Evolutionary conservation across 2,113 vertebrate species (phyloP), one percentile per base, ranked within the genome.

Genomic region (Sinocyclocheilus maitianheensis): DNA sequence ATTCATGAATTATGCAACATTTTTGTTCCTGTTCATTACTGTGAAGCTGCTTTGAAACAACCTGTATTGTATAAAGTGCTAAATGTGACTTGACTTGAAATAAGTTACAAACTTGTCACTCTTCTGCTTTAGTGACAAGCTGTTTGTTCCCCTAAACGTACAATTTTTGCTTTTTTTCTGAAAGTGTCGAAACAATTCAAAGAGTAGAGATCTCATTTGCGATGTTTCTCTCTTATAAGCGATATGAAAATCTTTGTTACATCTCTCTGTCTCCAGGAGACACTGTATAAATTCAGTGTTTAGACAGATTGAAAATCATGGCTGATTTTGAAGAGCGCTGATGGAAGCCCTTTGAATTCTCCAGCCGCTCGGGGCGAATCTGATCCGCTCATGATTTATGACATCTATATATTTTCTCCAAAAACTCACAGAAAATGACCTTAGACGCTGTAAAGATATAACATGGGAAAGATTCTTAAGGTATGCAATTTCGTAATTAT

Each of bases 361-460:
- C 60, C 14, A n/a, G 22, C 18, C 4, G 26, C 77, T 7, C 11
- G 12, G 53, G 71, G 77, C 4, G 2, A 60, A 76, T 63, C 58
- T 82, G 83, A 74, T 75, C 43, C 53, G 0, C 24, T 40, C 10
- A 20, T 90, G 91, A 93, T 89, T 60, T 89, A 91, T 91, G 84
- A 5, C 24, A 65, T 85, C n/a, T 87, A 84, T 81, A 84, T 81
- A 67, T 26, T 87, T 82, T 80, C 89, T 87, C 37, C 69, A 65
- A 77, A 81, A 72, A 53, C 26, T 48, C 74, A 51, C 83, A 9
- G 84, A 84, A 84, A 84, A 84, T 51, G 79, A 89, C 82, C 82
- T 83, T 53, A 84, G 16, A 2, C 7, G 1, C 22, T 75, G 58
- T 84, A 51, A 20, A 58, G 34, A 74, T 82, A 88, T 74, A 89